phyloP scores from a whole-genome alignment of 2,888 invertebrate genomes.

The Cotesia congregata region DNA sequence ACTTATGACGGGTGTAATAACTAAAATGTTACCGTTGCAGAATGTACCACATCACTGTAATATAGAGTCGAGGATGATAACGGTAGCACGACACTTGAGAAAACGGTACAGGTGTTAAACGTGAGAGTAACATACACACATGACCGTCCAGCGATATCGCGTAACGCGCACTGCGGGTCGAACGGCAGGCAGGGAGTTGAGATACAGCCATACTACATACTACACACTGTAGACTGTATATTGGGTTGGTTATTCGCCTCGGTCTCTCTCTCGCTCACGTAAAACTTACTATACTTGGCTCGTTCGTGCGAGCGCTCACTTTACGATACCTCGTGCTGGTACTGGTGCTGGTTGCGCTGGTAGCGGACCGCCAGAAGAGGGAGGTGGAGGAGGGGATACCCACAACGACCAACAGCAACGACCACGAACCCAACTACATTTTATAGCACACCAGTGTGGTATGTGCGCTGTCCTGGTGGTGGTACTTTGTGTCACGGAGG shows the following conservation, averaged over 20 bases:
- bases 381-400: background rate
- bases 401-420: background rate
- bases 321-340: background rate
- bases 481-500: background rate
- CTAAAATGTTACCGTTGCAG: slow-evolving; percentile 15
- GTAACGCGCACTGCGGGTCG: slow-evolving; percentile 67
- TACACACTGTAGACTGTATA: no score
- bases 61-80: slow-evolving; percentile 21
- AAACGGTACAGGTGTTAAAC: slow-evolving; percentile 48
- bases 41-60: background rate
- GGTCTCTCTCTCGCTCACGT: background rate
- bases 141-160: slow-evolving; percentile 68
- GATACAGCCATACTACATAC: background rate
- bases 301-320: background rate
- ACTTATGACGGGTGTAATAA: background rate
- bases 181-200: slow-evolving; percentile 55
- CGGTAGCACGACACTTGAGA: slow-evolving; percentile 29
- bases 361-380: background rate
- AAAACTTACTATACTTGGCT: background rate
- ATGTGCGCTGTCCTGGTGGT: background rate
- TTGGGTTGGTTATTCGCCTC: background rate
- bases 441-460: background rate
- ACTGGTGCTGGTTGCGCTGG: background rate
- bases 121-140: slow-evolving; percentile 62
- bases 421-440: background rate